Evolutionary conservation across 2,888 invertebrate genomes (phyloP), one percentile per base, ranked within the genome.

Genomic region (Andrena bucephala): DNA sequence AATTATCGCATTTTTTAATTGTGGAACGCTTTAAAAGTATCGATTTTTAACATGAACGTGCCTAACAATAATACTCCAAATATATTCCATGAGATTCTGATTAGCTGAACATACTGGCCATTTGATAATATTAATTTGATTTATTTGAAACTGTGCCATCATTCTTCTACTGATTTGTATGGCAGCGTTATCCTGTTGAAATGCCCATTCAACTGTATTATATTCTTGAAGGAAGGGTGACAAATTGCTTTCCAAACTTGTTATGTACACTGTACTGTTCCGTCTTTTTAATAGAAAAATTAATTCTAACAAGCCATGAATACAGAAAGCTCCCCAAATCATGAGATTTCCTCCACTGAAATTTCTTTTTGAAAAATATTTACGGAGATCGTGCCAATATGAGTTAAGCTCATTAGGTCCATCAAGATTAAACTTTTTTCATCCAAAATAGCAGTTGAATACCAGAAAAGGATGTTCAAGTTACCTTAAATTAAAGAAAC

Each of bases 41-140:
- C 0, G 13, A 48, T 29, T 66, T 66, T 66, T 13, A 1, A 4
- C 10, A 16, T 50, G n/a, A 48, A 66, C 29, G 1, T 66, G 42
- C 10, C 50, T 31, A 3, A 71, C 48, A 48, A 62, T 62, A 10
- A 62, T 48, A 6, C 24, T 24, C n/a, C 62, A 62, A 2, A 62
- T 60, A 62, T 71, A 62, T 20, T 71, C 70, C 50, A 48, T 31
- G 1, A 13, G 5, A 20, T 71, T 71, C n/a, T 71, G 50, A 16
- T 71, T 50, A 13, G 50, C 31, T 2, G 31, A 62, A 50, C 50
- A 71, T 16, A 24, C 20, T 42, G 69, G 42, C 24, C 42, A 48
- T 59, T 63, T 24, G 10, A 57, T 54, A 63, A 72, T 50, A 31
- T 24, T 52, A 67, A 52, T 67, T 8, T 67, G 0, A 29, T 72